Percentiles rank a stretch among this genome's conserved stretches.
These are phyloP conservation scores for Prunella fulvescens DNA, from an alignment of 2,113 vertebrate species.

Conservation along the genomic window DNA sequence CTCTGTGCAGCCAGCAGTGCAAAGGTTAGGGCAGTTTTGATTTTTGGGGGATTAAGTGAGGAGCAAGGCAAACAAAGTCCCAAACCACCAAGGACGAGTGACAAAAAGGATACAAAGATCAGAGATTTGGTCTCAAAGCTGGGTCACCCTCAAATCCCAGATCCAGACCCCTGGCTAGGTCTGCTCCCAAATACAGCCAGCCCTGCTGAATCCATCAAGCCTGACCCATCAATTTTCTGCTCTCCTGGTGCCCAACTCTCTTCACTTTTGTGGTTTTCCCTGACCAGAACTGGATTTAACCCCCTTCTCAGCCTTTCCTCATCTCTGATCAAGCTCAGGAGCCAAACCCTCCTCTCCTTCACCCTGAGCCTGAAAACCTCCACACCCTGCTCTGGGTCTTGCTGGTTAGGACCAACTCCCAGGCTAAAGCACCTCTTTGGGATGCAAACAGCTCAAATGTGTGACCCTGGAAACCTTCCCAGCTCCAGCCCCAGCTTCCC, in stretches of 20 bases:
- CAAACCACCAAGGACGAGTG: not conserved
- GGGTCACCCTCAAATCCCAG: not conserved
- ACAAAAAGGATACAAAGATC: not conserved
- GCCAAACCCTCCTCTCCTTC: not conserved
- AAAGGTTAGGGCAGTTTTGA: not conserved
- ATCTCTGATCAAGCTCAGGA: not conserved
- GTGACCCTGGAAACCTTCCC: not conserved
- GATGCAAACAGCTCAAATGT: not conserved
- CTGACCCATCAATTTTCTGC: not conserved
- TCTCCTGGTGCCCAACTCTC: not conserved
- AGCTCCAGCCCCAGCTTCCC: not conserved
- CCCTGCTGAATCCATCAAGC: not conserved
- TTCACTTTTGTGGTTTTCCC: not conserved
- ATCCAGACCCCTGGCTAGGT: not conserved
- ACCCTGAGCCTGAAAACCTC: not conserved
- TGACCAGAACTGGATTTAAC: not conserved
- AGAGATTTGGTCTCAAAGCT: not conserved
- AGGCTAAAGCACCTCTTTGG: not conserved
- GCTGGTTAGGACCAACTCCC: not conserved
- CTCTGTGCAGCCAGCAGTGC: not conserved
- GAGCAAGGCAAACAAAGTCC: not conserved
- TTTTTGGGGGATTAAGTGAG: not conserved
- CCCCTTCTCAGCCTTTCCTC: not conserved
- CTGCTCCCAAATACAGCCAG: not conserved
- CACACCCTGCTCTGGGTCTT: accelerated